phyloP scores from a whole-genome alignment of 2,797 vertebrate genomes.

The Knipowitschia caucasica region DNA sequence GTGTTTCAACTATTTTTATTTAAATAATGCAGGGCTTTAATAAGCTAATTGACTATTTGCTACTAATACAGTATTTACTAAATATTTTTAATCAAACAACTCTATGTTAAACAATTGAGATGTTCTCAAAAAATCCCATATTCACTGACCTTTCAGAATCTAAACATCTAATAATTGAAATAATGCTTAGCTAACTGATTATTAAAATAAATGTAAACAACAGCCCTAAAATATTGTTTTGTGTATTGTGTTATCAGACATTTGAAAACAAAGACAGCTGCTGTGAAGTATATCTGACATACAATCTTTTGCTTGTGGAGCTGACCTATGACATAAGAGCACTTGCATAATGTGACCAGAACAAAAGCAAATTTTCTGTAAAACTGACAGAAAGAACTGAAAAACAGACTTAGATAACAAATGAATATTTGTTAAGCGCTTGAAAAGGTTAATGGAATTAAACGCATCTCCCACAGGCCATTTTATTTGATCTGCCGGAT shows the following conservation, averaged over 20 bases:
- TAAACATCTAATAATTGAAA: too few relatives aligned
- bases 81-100: too few relatives aligned
- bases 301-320: not conserved
- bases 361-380: constrained; percentile 10
- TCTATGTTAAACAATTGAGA: too few relatives aligned
- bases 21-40: too few relatives aligned
- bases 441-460: constrained; percentile 18
- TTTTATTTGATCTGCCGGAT: constrained; percentile 17
- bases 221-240: too few relatives aligned
- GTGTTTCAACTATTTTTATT: too few relatives aligned
- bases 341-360: constrained; percentile 1
- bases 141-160: too few relatives aligned
- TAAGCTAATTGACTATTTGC: too few relatives aligned
- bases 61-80: too few relatives aligned
- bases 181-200: too few relatives aligned
- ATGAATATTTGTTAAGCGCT: constrained; percentile 12
- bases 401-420: constrained; percentile 15
- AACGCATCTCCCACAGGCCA: constrained; percentile 6
- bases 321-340: not conserved
- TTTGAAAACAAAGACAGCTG: not conserved
- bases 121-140: too few relatives aligned
- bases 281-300: not conserved
- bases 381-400: not conserved
- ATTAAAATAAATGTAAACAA: too few relatives aligned
- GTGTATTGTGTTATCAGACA: not conserved